These are phyloP conservation scores for Leptinotarsa haldemani DNA, from an alignment of 2,888 invertebrate species.

Conservation along the genomic window DNA sequence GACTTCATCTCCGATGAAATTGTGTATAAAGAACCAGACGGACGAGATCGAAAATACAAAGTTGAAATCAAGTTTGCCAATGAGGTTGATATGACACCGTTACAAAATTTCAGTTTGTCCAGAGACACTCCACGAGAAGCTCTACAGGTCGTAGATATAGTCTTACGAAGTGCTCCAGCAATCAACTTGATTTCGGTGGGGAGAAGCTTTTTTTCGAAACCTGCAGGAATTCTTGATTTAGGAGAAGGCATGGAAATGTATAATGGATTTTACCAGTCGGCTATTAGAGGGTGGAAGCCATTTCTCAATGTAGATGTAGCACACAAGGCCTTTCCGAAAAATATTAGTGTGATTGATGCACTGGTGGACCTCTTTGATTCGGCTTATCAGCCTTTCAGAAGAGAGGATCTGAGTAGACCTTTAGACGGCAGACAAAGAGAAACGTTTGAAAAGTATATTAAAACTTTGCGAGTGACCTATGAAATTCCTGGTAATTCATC, in stretches of 20 bases:
- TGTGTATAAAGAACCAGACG: conserved; percentile 40
- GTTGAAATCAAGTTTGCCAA: conserved; percentile 43
- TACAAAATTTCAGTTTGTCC: conserved; percentile 45
- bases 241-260: conserved; percentile 87
- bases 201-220: conserved; percentile 54
- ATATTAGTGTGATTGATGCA: conserved; percentile 66
- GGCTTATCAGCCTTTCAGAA: conserved; percentile 16
- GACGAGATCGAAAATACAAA: conserved; percentile 44
- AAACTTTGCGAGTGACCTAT: conserved; percentile 64
- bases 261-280: conserved; percentile 94
- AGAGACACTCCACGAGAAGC: conserved; percentile 69
- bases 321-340: conserved; percentile 81
- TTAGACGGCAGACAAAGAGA: conserved; percentile 45
- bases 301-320: conserved; percentile 92
- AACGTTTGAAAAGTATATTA: conserved; percentile 46
- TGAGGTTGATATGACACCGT: conserved; percentile 65
- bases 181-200: conserved; percentile 57
- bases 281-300: conserved; percentile 88
- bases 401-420: conserved; percentile 32
- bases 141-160: conserved; percentile 86
- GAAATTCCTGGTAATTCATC: conserved; percentile 64
- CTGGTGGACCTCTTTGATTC: conserved; percentile 40
- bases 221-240: conserved; percentile 69
- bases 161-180: conserved; percentile 75
- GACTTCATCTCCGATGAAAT: conserved; percentile 45